Conservation (phyloP, 2,113 vertebrate species). For the Ahaetulla prasina region DNA sequence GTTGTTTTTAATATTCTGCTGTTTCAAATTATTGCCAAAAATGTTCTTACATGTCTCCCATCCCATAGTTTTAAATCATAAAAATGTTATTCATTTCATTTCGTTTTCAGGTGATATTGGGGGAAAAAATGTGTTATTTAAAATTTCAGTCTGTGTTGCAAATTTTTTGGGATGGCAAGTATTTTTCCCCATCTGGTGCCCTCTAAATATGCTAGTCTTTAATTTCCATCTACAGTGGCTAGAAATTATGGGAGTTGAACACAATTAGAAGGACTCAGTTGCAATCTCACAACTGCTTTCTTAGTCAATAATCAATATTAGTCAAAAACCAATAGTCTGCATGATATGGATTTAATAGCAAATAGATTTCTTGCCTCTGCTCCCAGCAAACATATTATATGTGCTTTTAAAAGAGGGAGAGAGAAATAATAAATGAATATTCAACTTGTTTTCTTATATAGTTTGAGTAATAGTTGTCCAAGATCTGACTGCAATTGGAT, state of each 20-base stretch:
- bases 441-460: not conserved
- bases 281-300: not conserved
- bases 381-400: not conserved
- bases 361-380: not conserved
- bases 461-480: not conserved
- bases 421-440: not conserved
- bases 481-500: constrained; percentile 4
- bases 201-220: not conserved
- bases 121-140: not conserved
- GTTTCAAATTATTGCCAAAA: not conserved
- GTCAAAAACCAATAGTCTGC: not conserved
- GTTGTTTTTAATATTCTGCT: not conserved
- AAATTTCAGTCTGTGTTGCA: not conserved
- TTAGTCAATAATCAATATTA: not conserved
- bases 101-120: not conserved
- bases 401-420: not conserved
- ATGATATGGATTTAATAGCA: not conserved
- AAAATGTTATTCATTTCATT: not conserved
- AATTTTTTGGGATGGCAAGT: not conserved
- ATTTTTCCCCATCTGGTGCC: not conserved
- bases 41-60: not conserved
- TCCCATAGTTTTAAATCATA: not conserved
- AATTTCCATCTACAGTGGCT: not conserved
- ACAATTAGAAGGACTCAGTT: not conserved
- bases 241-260: not conserved